Conservation (phyloP, 2,888 invertebrate genomes). For the Cerastoderma edule region DNA sequence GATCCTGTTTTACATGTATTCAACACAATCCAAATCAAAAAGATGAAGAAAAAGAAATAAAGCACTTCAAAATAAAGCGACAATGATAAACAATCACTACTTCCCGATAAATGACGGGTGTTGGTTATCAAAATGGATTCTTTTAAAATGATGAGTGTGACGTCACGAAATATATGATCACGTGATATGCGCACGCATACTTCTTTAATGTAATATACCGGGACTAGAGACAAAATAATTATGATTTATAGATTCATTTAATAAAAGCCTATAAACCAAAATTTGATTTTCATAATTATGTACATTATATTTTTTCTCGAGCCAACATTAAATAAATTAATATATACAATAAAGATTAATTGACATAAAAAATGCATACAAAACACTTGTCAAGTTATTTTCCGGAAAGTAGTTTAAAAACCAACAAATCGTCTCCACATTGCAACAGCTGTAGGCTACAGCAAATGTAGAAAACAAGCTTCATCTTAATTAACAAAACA, state of each 20-base stretch:
- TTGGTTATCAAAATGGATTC: background rate
- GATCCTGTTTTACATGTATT: slow-evolving; percentile 52
- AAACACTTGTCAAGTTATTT: background rate
- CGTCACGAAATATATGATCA: slow-evolving; percentile 14
- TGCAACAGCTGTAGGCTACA: slow-evolving; percentile 13
- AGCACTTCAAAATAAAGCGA: slow-evolving; percentile 27
- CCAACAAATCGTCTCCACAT: background rate
- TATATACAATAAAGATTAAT: slow-evolving; percentile 46
- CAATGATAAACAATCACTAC: slow-evolving; percentile 11
- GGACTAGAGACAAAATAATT: slow-evolving; percentile 51
- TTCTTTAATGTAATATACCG: slow-evolving; percentile 46
- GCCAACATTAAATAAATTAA: slow-evolving; percentile 51
- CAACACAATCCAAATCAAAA: slow-evolving; percentile 9
- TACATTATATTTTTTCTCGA: slow-evolving; percentile 24
- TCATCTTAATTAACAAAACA: no score
- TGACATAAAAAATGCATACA: background rate
- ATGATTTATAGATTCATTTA: slow-evolving; percentile 39
- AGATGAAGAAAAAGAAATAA: slow-evolving; percentile 8
- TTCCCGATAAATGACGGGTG: background rate
- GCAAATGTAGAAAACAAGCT: slow-evolving; percentile 1
- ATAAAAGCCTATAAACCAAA: slow-evolving; percentile 45
- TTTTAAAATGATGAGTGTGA: slow-evolving; percentile 16
- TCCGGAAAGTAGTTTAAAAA: background rate
- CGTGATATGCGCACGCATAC: slow-evolving; percentile 21
- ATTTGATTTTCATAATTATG: slow-evolving; percentile 8